These are phyloP conservation scores for Cyrtorhinus lividipennis DNA, from an alignment of 1,140 invertebrate genomes.

Conservation along the genomic window DNA sequence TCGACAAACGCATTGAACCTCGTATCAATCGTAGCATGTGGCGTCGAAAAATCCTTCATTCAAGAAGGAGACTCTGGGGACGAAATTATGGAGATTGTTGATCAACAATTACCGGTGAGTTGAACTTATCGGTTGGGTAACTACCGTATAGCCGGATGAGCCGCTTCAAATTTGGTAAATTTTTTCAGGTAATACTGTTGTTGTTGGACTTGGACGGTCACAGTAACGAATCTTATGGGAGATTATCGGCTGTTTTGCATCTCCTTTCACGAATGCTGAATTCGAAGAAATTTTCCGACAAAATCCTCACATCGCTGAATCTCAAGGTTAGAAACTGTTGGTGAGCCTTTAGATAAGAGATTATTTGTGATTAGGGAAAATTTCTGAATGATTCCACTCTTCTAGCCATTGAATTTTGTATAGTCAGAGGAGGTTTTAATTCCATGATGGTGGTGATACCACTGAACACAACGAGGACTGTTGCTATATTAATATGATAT, in stretches of 20 bases:
- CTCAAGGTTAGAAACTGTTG: no score
- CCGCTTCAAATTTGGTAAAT: no score
- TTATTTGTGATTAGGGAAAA: no score
- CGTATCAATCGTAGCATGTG: not conserved
- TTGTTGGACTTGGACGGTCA: conserved; percentile 2
- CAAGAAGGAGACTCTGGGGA: not conserved
- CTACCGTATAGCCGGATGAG: no score
- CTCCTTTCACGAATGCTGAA: conserved; percentile 12
- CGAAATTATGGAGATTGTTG: not conserved
- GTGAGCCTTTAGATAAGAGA: no score
- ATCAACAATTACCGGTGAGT: not conserved
- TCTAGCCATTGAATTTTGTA: no score
- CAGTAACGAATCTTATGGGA: conserved; percentile 10
- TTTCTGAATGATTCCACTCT: no score
- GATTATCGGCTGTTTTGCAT: conserved; percentile 10
- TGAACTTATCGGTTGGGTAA: no score
- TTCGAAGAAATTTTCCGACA: conserved; percentile 5
- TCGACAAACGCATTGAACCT: conserved; percentile 11
- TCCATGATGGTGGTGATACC: no score
- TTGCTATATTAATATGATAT: no score
- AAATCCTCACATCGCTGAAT: conserved; percentile 9
- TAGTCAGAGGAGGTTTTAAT: no score
- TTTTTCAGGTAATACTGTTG: conserved; percentile 22
- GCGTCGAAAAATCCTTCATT: not conserved
- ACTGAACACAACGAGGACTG: no score